phyloP scores from a whole-genome alignment of 2,888 invertebrate genomes.

The Electrophaes corylata region DNA sequence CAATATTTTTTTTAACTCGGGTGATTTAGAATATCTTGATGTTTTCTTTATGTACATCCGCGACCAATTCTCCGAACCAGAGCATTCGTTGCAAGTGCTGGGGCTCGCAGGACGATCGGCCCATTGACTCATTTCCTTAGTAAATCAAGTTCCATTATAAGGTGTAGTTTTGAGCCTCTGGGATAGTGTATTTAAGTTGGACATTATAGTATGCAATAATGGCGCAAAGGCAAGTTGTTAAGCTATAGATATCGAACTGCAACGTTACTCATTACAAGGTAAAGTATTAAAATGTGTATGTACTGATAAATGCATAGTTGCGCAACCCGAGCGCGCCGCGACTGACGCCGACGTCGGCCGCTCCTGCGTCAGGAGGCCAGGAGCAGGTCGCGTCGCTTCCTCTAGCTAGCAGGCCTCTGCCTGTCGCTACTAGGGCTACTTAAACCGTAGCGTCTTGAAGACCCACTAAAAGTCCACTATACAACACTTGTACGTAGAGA shows the following conservation, averaged over 20 bases:
- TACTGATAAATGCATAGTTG: slow-evolving; percentile 44
- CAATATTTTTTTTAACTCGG: neutral
- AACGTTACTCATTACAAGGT: slow-evolving; percentile 27
- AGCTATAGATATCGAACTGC: slow-evolving; percentile 11
- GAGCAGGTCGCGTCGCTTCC: neutral
- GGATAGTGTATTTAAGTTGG: too few relatives aligned
- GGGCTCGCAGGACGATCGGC: too few relatives aligned
- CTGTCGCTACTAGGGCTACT: slow-evolving; percentile 9
- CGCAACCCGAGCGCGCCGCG: slow-evolving; percentile 28
- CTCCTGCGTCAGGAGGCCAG: too few relatives aligned
- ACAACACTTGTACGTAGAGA: slow-evolving; percentile 27
- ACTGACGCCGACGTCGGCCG: neutral
- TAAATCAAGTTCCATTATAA: too few relatives aligned
- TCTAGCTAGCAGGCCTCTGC: neutral
- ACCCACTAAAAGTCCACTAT: slow-evolving; percentile 25
- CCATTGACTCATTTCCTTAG: too few relatives aligned
- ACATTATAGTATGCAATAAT: slow-evolving; percentile 3
- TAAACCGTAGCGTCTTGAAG: slow-evolving; percentile 27
- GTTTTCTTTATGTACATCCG: too few relatives aligned
- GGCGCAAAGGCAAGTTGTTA: slow-evolving; percentile 14
- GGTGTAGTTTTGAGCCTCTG: too few relatives aligned
- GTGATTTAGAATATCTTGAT: too few relatives aligned
- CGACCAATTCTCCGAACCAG: too few relatives aligned
- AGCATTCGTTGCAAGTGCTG: too few relatives aligned
- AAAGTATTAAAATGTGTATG: slow-evolving; percentile 36